Base-by-base conservation (phyloP, 1,140 invertebrate genomes). In the Bombus picipes region DNA sequence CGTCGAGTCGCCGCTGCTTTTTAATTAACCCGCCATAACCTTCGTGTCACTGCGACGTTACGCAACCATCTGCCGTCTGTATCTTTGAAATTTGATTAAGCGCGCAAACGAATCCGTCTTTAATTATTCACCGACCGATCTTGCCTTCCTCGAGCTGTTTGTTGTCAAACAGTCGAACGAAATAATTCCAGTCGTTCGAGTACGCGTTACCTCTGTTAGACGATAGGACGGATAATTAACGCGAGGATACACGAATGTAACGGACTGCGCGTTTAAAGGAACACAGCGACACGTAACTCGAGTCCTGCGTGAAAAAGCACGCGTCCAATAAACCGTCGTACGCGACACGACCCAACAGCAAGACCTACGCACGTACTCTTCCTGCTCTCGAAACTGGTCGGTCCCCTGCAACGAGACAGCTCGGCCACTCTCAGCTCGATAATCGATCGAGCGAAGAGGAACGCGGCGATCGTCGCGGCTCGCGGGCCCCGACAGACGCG, bases 21-120 rank as follows among this genome's bases (percentile, higher is more conserved):
- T 75, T 86, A 82, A 81, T 76, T 86, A 82, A 76, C 66, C 65
- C 15, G 8, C 66, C 22, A 25, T 68, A 68, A 68, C 34, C 34
- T 68, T 37, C 66, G 66, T 25, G 66, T 37, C 32, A 25, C 66
- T 68, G 0, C 59, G 59, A 12, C 59, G 28, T 68, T 37, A 34
- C 66, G 34, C 4, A 68, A 68, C 15, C 18, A 34, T 25, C 18
- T 2, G n/a, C 15, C 18, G 62, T 66, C n/a, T 1, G 3, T 37
- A 34, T 25, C 66, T 37, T 68, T 0, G 66, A 68, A 68, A 68
- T 68, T 68, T 18, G 22, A 68, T 34, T 18, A 6, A 6, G 12
- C 6, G 62, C 2, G n/a, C 32, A 1, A 25, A 34, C 8, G 0
- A 25, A 37, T 62, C 28, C 0, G 10, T 62, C 28, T 62, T 8